These are phyloP conservation scores for Xenopus petersii DNA, from an alignment of 2,797 vertebrate species.

Conservation along the genomic window DNA sequence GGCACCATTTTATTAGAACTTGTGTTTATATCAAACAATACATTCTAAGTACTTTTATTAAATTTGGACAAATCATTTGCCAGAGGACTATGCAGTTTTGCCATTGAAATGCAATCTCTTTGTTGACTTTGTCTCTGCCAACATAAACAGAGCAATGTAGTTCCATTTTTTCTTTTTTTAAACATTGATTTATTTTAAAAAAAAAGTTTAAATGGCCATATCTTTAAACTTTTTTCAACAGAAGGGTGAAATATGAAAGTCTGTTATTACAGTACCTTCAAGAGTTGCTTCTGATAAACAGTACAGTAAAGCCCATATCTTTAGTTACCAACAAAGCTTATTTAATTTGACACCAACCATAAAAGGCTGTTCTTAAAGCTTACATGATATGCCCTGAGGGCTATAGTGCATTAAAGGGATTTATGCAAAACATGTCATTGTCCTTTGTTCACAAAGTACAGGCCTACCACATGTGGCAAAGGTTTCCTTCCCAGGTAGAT, in stretches of 20 bases:
- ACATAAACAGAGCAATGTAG: constrained; percentile 86
- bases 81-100: constrained; percentile 94
- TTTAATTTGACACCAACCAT: constrained; percentile 47
- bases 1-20: constrained; percentile 97
- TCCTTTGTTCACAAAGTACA: constrained; percentile 45
- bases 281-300: no score
- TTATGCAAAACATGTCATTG: constrained; percentile 34
- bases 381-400: constrained; percentile 42
- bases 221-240: no score
- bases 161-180: constrained; percentile 52
- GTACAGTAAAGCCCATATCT: constrained; percentile 34
- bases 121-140: constrained; percentile 88
- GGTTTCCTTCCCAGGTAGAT: constrained; percentile 32
- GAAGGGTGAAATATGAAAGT: not conserved
- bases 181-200: no score
- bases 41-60: constrained; percentile 98
- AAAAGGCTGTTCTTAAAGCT: constrained; percentile 44
- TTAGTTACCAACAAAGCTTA: constrained; percentile 43
- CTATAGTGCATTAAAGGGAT: constrained; percentile 45
- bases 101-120: constrained; percentile 93
- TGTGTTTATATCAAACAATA: constrained; percentile 98
- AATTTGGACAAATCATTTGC: constrained; percentile 99
- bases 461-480: constrained; percentile 40
- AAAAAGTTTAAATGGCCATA: no score
- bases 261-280: not conserved